These are phyloP conservation scores for Melolontha melolontha DNA, from an alignment of 2,888 invertebrate genomes.

Conservation along the genomic window DNA sequence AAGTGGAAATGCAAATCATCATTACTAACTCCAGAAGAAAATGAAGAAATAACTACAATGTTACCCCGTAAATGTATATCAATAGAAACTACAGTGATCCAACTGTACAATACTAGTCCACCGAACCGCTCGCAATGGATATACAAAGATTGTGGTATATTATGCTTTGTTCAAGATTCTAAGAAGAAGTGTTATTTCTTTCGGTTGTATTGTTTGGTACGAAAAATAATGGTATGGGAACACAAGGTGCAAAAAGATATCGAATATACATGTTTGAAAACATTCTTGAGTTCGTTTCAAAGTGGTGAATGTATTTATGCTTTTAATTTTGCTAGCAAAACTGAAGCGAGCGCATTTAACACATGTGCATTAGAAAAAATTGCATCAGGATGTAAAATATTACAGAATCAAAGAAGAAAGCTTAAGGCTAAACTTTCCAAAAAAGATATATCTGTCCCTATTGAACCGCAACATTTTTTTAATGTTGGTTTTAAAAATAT, in stretches of 20 bases:
- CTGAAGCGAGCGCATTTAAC: constrained; percentile 3
- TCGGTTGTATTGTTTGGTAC: constrained; percentile 15
- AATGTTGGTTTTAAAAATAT: constrained; percentile 27
- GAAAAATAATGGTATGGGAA: constrained; percentile 24
- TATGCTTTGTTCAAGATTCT: constrained; percentile 14
- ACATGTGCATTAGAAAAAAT: constrained; percentile 4
- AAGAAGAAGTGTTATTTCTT: constrained; percentile 16
- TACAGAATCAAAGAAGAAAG: too few relatives aligned
- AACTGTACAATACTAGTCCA: constrained; percentile 15
- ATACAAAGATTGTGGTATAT: constrained; percentile 27
- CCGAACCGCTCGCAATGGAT: constrained; percentile 29
- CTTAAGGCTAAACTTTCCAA: constrained; percentile 5
- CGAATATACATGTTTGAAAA: constrained; percentile 5
- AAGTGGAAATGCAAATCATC: constrained; percentile 11
- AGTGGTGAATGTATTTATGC: constrained; percentile 19
- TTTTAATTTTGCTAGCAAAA: constrained; percentile 15
- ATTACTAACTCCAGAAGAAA: constrained; percentile 18
- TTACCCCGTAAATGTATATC: constrained; percentile 4
- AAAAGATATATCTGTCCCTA: constrained; percentile 13
- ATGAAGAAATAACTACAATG: constrained; percentile 7
- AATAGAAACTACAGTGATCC: constrained; percentile 18
- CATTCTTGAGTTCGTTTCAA: constrained; percentile 23
- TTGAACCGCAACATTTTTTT: constrained; percentile 21
- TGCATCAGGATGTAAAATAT: neutral
- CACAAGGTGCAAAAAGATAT: neutral